Conservation (phyloP, 2,888 invertebrate genomes). For the Coecobrya sp. region DNA sequence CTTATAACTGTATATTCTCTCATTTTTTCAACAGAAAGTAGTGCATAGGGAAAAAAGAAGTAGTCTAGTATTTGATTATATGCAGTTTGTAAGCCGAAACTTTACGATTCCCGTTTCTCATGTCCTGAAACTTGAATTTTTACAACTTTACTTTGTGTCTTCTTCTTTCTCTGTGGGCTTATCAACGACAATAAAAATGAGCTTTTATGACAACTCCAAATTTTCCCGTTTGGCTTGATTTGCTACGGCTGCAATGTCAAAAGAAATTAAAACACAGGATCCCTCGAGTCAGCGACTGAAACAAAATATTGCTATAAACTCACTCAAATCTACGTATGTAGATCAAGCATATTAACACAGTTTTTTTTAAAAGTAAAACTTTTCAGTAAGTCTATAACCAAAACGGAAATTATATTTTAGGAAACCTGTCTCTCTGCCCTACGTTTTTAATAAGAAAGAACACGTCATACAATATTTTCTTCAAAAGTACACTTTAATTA, state of each 20-base stretch:
- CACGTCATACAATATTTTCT: too few relatives aligned
- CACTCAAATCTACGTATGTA: neutral
- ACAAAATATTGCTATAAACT: too few relatives aligned
- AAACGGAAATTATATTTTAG: too few relatives aligned
- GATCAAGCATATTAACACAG: too few relatives aligned
- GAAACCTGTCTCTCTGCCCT: too few relatives aligned
- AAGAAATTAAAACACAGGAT: neutral
- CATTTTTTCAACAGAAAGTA: too few relatives aligned
- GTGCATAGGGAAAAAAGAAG: neutral
- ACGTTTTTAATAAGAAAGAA: too few relatives aligned
- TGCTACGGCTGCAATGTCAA: slow-evolving; percentile 2
- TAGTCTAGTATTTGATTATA: neutral
- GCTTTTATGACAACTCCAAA: slow-evolving; percentile 39
- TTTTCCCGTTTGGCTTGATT: slow-evolving; percentile 27
- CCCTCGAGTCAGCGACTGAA: neutral
- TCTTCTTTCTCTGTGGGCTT: neutral
- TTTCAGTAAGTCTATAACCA: too few relatives aligned
- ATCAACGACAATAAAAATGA: slow-evolving; percentile 43
- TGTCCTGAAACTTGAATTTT: neutral
- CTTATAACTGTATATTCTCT: too few relatives aligned
- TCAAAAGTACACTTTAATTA: too few relatives aligned
- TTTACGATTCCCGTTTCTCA: neutral
- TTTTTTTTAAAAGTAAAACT: too few relatives aligned
- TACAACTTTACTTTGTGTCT: slow-evolving; percentile 10
- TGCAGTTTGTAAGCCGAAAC: neutral